Evolutionary conservation across 2,888 invertebrate species (phyloP).

Genomic region (Spodoptera picta): DNA sequence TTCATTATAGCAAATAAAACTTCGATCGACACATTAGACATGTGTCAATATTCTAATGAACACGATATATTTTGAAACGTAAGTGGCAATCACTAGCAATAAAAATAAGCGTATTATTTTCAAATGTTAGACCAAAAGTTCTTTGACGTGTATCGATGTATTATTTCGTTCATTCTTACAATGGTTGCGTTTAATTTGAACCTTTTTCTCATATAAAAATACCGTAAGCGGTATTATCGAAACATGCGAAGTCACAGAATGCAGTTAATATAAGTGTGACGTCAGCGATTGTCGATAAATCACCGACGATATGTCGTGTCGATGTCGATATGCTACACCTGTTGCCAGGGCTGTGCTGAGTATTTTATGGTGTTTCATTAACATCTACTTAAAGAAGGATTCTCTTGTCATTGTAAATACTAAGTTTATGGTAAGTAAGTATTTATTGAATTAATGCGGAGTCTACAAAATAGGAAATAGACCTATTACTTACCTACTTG

Average conservation of each 20-base stretch:
- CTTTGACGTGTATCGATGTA: constrained; percentile 20
- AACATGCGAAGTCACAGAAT: constrained; percentile 53
- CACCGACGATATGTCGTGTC: constrained; percentile 45
- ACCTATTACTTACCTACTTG: no score
- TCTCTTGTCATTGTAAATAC: constrained; percentile 25
- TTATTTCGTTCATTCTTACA: constrained; percentile 34
- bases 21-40: constrained; percentile 5
- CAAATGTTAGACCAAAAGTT: constrained; percentile 21
- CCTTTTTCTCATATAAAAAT: constrained; percentile 44
- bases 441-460: no score
- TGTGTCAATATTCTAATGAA: constrained; percentile 20
- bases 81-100: constrained; percentile 1
- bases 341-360: constrained; percentile 51
- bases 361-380: constrained; percentile 15
- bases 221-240: constrained; percentile 50
- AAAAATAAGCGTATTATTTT: constrained; percentile 17
- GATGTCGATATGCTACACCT: constrained; percentile 57
- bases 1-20: constrained; percentile 21
- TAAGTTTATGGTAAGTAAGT: constrained; percentile 2
- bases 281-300: constrained; percentile 56
- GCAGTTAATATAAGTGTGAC: constrained; percentile 51
- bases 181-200: constrained; percentile 49
- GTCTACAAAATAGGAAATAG: no score
- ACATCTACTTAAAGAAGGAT: constrained; percentile 32
- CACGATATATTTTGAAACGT: constrained; percentile 10